Conservation (phyloP, 2,113 vertebrate species). For the Theristicus caerulescens region DNA sequence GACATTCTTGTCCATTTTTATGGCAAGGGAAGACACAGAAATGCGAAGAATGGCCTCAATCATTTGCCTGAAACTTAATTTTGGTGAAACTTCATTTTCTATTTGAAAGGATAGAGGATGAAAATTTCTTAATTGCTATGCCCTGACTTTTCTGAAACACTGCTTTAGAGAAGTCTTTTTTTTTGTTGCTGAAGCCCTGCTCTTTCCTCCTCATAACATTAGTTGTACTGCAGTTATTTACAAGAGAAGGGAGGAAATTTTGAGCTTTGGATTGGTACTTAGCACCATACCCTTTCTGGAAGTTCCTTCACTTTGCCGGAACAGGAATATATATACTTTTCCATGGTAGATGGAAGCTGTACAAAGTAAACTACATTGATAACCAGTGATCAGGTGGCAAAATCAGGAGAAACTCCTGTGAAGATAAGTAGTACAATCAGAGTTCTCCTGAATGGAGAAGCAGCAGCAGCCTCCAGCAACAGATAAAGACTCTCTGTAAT, state of each 20-base stretch:
- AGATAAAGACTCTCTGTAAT: neutral
- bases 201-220: neutral
- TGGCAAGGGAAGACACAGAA: neutral
- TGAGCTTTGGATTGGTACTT: neutral
- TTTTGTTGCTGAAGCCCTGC: neutral
- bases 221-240: neutral
- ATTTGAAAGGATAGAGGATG: neutral
- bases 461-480: neutral
- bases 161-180: neutral
- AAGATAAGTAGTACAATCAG: neutral
- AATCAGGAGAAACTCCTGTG: neutral
- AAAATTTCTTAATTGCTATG: neutral
- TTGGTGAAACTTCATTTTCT: neutral
- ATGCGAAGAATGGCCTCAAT: neutral
- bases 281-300: neutral
- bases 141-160: neutral
- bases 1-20: neutral
- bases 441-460: neutral
- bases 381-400: neutral
- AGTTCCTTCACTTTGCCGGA: neutral
- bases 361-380: neutral
- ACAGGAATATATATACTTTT: neutral
- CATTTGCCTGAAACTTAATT: neutral
- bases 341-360: neutral
- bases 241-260: neutral